Evolutionary conservation across 2,888 invertebrate species (phyloP), one percentile per base, ranked within the genome.

Genomic region (Cheilosia variabilis): DNA sequence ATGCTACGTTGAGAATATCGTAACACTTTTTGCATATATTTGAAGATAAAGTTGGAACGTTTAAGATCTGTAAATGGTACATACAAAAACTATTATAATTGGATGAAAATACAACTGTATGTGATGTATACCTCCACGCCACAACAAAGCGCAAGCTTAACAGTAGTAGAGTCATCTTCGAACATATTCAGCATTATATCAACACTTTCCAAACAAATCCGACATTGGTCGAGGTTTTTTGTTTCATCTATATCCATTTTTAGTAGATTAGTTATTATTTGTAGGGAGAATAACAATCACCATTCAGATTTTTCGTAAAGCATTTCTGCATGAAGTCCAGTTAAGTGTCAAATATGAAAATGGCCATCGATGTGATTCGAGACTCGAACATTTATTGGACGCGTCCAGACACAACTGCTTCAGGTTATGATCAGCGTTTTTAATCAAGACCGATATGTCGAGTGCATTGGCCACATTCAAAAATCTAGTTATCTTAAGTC

Each of bases 1-100:
- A 89, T 88, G 91, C 91, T 87, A 91, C 90, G 15, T 88, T 84
- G 0, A 90, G 87, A 53, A 91, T 89, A 43, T 90, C 90, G 7
- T 84, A 89, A 68, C 91, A 91, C 10, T 88, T 89, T 15, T 87
- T 81, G 71, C 91, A 91, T 27, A 89, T 90, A 10, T 88, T 89
- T 0, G 88, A 75, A 0, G 91, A 90, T 76, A 91, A 19, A 15
- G 22, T 53, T 27, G 71, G 45, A 57, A 57, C 72, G 55, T 81
- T 68, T 37, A 50, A 15, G 0, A 86, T 62, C 86, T 86, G 68
- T 68, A 72, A 73, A 37, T 13, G 13, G 2, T 1, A 37, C 4
- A 37, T 37, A 37, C 1, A 10, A 19, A 34, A 34, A 9, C 2
- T 19, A 4, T 7, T 13, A 60, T 15, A 34, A 4, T 6, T 37